Percentiles rank a stretch among this genome's conserved stretches.
phyloP scores from a whole-genome alignment of 2,888 invertebrate species.

The Apodemia mormo region DNA sequence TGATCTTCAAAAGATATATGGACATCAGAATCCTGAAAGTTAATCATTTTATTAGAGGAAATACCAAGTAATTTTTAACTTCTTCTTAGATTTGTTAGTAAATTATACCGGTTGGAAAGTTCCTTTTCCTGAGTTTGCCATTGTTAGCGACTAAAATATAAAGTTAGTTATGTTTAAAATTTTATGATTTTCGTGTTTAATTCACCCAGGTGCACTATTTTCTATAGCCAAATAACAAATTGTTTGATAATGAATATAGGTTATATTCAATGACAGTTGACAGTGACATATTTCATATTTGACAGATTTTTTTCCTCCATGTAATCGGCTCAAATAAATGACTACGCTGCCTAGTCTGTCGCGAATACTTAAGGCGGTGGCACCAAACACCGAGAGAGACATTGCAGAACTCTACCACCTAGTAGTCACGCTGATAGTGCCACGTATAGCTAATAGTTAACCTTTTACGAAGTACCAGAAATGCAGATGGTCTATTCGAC shows the following conservation, averaged over 20 bases:
- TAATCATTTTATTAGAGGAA: slow-evolving; percentile 14
- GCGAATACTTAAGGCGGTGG: too few species aligned
- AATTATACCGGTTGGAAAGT: slow-evolving; percentile 86
- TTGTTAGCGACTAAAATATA: slow-evolving; percentile 32
- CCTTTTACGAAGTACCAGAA: too few species aligned
- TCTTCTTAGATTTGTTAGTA: neutral
- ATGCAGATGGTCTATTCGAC: too few species aligned
- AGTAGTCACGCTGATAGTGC: too few species aligned
- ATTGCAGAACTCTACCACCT: too few species aligned
- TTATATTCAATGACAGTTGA: slow-evolving; percentile 14
- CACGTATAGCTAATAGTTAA: too few species aligned
- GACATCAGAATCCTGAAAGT: slow-evolving; percentile 90
- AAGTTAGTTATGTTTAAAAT: neutral
- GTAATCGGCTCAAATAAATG: too few species aligned
- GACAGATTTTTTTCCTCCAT: neutral
- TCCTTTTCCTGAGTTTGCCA: slow-evolving; percentile 81
- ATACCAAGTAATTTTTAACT: slow-evolving; percentile 15
- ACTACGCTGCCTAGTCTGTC: too few species aligned
- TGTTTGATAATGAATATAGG: neutral
- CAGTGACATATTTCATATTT: too few species aligned
- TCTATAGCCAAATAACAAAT: neutral
- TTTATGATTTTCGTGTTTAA: neutral
- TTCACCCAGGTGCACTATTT: slow-evolving; percentile 15
- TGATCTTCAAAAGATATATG: slow-evolving; percentile 98
- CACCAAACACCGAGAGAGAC: too few species aligned